A percentile compares a stretch with the other conserved stretches of the same genome.
Evolutionary conservation across 2,888 invertebrate genomes (phyloP).

Genomic region (Drosophila recens): DNA sequence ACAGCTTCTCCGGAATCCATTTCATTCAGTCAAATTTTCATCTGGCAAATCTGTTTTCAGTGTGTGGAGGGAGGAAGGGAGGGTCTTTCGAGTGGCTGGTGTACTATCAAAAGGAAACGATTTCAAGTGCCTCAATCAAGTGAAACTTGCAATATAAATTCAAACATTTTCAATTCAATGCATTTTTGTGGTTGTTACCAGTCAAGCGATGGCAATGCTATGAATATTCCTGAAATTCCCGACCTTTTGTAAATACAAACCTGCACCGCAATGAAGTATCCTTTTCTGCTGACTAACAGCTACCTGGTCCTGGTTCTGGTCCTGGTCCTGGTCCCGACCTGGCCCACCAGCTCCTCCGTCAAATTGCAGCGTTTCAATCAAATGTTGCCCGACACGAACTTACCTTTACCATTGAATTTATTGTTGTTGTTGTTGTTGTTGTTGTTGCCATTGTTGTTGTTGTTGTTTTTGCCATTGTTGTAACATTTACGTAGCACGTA

Average conservation of each 20-base stretch:
- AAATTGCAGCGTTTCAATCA: slow-evolving; percentile 71
- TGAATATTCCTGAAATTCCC: slow-evolving; percentile 69
- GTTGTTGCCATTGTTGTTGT: slow-evolving; percentile 36
- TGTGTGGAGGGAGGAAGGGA: neutral
- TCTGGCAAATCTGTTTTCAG: slow-evolving; percentile 6
- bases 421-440: slow-evolving; percentile 25
- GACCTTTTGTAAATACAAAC: slow-evolving; percentile 32
- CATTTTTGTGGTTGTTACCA: slow-evolving; percentile 77
- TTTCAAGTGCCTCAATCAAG: slow-evolving; percentile 77
- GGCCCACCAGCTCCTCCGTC: slow-evolving; percentile 2
- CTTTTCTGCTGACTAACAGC: slow-evolving; percentile 16
- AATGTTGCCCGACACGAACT: slow-evolving; percentile 45
- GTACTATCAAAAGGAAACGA: slow-evolving; percentile 68
- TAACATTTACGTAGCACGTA: slow-evolving; percentile 68
- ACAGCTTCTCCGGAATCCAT: slow-evolving; percentile 4
- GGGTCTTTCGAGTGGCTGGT: slow-evolving; percentile 24
- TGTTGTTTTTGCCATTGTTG: slow-evolving; percentile 33
- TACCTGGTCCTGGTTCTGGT: neutral
- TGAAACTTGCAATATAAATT: slow-evolving; percentile 79
- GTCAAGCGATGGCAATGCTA: slow-evolving; percentile 65
- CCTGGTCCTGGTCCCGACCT: no score
- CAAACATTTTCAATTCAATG: slow-evolving; percentile 78
- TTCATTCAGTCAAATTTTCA: slow-evolving; percentile 21
- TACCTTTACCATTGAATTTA: slow-evolving; percentile 37
- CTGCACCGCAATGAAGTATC: slow-evolving; percentile 36